Evolutionary conservation across 2,113 vertebrate genomes (phyloP), one percentile per base, ranked within the genome.

Genomic region (Cephalophus harveyi): DNA sequence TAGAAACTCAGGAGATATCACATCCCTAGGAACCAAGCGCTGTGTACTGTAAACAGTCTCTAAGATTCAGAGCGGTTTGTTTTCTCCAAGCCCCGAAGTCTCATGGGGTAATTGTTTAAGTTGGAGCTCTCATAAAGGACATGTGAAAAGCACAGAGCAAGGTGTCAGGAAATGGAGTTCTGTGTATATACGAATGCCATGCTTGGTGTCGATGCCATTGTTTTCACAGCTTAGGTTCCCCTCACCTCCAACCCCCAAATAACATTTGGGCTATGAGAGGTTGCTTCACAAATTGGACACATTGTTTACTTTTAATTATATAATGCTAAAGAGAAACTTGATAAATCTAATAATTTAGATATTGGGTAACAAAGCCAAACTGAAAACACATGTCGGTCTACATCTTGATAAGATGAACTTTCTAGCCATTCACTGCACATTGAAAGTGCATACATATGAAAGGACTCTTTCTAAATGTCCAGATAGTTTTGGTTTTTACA

Each of bases 81-180:
- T 54, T 89, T 27, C 95, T 91, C 93, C 50, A 67, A 16, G 7
- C 95, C 81, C 43, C 92, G 64, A 21, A 55, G 90, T 78, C 78
- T 92, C 50, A 52, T 30, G 43, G 87, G 93, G 84, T 79, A 60
- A 28, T 81, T 89, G 50, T 97, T 98, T 76, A 93, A 95, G 74
- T 97, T 97, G 94, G 96, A 98, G 59, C 87, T 93, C 59, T 98
- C 82, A 57, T 95, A 50, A 97, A 98, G 97, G 93, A 60, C 74
- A 25, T 23, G 30, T 57, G 95, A 89, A 60, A 95, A 97, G 94
- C 97, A 2, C 85, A 93, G 59, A 23, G 48, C 21, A 85, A 89
- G 85, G 62, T 3, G 0, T 33, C 82, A 46, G 67, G 93, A 84
- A 96, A 67, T 23, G 30, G 95, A 97, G 55, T 64, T 97, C 74